Evolutionary conservation across 2,888 invertebrate species (phyloP).

Genomic region (Drosophila histrio): DNA sequence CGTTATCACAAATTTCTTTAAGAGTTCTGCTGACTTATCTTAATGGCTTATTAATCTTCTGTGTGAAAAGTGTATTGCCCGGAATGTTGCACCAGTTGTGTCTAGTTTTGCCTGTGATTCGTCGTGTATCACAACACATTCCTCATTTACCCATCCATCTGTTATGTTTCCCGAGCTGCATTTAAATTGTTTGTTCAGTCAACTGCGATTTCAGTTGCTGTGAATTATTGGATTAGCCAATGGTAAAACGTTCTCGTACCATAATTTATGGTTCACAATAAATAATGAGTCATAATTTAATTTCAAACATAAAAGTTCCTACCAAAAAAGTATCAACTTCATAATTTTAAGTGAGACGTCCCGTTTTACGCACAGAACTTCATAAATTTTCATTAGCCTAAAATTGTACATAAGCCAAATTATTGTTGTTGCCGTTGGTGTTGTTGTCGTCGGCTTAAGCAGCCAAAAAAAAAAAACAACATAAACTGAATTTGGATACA

Average conservation of each 20-base stretch:
- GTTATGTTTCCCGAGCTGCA: constrained; percentile 12
- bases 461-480: constrained; percentile 17
- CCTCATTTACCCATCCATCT: constrained; percentile 10
- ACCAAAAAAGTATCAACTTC: constrained; percentile 55
- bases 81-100: constrained; percentile 18
- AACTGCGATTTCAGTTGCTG: background rate
- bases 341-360: constrained; percentile 51
- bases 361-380: constrained; percentile 42
- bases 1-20: constrained; percentile 25
- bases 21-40: constrained; percentile 41
- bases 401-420: constrained; percentile 38
- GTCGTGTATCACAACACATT: constrained; percentile 25
- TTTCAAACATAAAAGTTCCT: constrained; percentile 57
- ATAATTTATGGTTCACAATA: constrained; percentile 50
- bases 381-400: constrained; percentile 75
- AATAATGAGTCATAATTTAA: constrained; percentile 69
- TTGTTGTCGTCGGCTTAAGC: constrained; percentile 18
- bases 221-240: constrained; percentile 30
- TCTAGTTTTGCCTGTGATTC: constrained; percentile 36
- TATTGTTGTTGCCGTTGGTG: constrained; percentile 22
- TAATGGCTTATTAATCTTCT: constrained; percentile 52
- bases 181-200: constrained; percentile 20
- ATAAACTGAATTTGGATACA: constrained; percentile 18
- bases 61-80: constrained; percentile 39
- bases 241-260: constrained; percentile 4